phyloP scores from a whole-genome alignment of 2,797 vertebrate genomes.

The Schizopygopsis malacanthus region DNA sequence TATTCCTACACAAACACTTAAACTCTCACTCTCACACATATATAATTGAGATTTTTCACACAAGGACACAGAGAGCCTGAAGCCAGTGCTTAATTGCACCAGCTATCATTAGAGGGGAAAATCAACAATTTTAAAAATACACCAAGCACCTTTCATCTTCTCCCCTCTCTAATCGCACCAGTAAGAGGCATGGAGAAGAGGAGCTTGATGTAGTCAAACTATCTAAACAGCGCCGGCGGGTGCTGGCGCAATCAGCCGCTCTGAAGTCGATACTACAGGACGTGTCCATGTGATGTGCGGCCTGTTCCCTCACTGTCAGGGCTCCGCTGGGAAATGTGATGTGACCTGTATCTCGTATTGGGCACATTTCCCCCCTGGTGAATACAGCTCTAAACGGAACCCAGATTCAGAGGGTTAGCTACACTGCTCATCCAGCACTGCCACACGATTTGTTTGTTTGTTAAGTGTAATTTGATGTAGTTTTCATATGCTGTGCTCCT shows the following conservation, averaged over 20 bases:
- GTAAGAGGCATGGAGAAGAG: conserved; percentile 78
- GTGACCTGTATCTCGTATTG: conserved; percentile 71
- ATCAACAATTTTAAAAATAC: conserved; percentile 87
- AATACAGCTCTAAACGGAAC: conserved; percentile 68
- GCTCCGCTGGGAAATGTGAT: conserved; percentile 72
- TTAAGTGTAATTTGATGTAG: conserved; percentile 61
- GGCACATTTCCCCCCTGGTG: conserved; percentile 73
- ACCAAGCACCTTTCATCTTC: conserved; percentile 83
- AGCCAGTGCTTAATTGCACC: conserved; percentile 82
- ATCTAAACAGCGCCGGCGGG: conserved; percentile 82
- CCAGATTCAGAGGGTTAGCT: conserved; percentile 37
- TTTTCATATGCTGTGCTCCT: conserved; percentile 58
- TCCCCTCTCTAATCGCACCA: conserved; percentile 77
- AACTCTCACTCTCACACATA: conserved; percentile 66
- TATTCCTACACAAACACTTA: conserved; percentile 47
- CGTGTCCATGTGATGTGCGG: conserved; percentile 68
- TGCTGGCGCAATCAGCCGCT: conserved; percentile 73
- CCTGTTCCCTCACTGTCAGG: conserved; percentile 69
- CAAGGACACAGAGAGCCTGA: conserved; percentile 80
- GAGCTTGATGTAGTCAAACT: conserved; percentile 82
- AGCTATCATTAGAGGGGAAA: conserved; percentile 83
- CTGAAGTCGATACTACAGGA: conserved; percentile 79
- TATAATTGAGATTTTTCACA: conserved; percentile 79
- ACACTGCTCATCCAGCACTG: conserved; percentile 39
- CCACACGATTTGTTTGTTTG: conserved; percentile 59